Evolutionary conservation across 2,888 invertebrate genomes (phyloP).

Genomic region (Blomia tropicalis): DNA sequence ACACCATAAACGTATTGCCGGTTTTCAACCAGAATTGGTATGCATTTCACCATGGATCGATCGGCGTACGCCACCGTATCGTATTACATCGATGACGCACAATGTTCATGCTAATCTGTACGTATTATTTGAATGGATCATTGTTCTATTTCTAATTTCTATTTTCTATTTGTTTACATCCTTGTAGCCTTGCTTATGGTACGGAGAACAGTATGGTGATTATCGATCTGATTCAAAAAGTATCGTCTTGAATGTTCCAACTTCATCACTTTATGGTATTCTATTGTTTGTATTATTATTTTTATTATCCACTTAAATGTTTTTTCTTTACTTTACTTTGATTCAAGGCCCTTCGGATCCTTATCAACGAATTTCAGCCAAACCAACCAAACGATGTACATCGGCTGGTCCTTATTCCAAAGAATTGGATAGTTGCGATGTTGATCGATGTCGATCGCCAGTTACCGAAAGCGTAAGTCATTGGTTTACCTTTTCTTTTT

Average conservation of each 20-base stretch:
- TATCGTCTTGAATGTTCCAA: conserved; percentile 70
- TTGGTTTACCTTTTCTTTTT: too few species aligned
- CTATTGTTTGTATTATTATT: neutral
- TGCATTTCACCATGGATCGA: conserved; percentile 71
- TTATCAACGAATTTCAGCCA: conserved; percentile 54
- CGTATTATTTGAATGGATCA: too few species aligned
- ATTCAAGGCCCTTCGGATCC: conserved; percentile 51
- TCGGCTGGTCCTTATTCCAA: conserved; percentile 39
- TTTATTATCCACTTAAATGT: neutral
- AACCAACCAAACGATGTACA: conserved; percentile 59
- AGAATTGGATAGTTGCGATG: conserved; percentile 27
- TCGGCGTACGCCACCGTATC: conserved; percentile 56
- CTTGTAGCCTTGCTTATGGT: conserved; percentile 77
- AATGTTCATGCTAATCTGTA: conserved; percentile 95
- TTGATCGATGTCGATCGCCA: conserved; percentile 41
- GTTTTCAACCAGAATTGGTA: conserved; percentile 88
- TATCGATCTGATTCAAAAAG: conserved; percentile 81
- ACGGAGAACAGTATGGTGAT: conserved; percentile 89
- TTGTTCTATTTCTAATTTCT: neutral
- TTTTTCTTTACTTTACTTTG: neutral
- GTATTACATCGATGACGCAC: conserved; percentile 72
- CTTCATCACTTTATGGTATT: conserved; percentile 72
- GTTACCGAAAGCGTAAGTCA: conserved; percentile 64
- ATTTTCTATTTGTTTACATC: conserved; percentile 1
- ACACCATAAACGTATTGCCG: conserved; percentile 68